Conservation (phyloP, 2,888 invertebrate genomes). For the Pterostichus niger region DNA sequence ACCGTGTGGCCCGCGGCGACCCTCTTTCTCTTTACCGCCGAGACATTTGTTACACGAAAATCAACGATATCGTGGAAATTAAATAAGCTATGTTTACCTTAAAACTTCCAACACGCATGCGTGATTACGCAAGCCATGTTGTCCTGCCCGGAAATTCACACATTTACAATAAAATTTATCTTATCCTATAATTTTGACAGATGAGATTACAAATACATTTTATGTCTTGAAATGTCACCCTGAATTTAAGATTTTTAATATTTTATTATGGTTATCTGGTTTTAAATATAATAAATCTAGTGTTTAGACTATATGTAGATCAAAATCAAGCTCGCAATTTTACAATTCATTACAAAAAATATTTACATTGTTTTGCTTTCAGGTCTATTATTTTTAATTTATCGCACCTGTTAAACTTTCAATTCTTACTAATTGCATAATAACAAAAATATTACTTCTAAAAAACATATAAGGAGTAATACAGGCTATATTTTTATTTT, state of each 20-base stretch:
- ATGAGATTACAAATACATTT: not conserved
- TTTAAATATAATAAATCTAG: not conserved
- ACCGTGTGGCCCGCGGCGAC: conserved; percentile 40
- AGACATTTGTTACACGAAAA: conserved; percentile 59
- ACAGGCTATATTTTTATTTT: too few species aligned
- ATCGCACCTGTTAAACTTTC: conserved; percentile 15
- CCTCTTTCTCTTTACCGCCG: conserved; percentile 47
- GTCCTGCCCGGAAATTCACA: conserved; percentile 14
- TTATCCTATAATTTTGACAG: conserved; percentile 2
- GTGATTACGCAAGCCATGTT: conserved; percentile 23
- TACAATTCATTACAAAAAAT: conserved; percentile 13
- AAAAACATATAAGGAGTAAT: too few species aligned
- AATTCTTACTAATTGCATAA: conserved; percentile 13
- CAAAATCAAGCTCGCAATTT: conserved; percentile 8
- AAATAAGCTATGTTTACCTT: conserved; percentile 63
- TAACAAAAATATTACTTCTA: not conserved
- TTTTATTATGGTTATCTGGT: too few species aligned
- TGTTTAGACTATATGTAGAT: conserved; percentile 13
- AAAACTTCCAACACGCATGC: conserved; percentile 42
- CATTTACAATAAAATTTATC: conserved; percentile 16
- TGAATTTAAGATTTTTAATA: not conserved
- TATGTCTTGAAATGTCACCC: not conserved
- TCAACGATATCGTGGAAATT: conserved; percentile 63
- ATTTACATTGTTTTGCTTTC: conserved; percentile 34
- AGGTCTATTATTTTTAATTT: too few species aligned